Conservation (phyloP, 2,113 vertebrate species). For the Lepisosteus osseus region DNA sequence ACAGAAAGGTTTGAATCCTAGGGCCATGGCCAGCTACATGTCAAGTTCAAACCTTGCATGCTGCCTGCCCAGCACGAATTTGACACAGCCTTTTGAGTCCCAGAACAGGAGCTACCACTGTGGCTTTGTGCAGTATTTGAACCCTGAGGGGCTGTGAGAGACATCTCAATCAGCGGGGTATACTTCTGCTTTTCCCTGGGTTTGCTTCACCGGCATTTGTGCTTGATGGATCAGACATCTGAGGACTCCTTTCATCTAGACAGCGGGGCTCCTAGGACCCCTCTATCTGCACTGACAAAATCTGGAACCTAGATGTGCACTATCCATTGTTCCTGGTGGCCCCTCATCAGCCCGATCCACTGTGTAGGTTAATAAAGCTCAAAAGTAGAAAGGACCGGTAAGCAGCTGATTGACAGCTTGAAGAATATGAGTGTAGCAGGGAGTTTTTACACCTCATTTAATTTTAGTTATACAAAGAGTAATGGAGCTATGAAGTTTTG, state of each 20-base stretch:
- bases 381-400: conserved; percentile 75
- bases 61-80: conserved; percentile 65
- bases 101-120: conserved; percentile 46
- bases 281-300: conserved; percentile 73
- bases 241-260: conserved; percentile 76
- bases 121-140: conserved; percentile 41
- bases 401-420: conserved; percentile 77
- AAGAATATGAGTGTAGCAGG: conserved; percentile 71
- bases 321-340: conserved; percentile 71
- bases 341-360: conserved; percentile 75
- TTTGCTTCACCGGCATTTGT: conserved; percentile 52
- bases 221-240: conserved; percentile 69
- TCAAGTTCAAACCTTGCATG: conserved; percentile 65
- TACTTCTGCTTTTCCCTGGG: conserved; percentile 45
- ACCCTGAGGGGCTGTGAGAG: conserved; percentile 59
- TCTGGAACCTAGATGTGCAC: conserved; percentile 74
- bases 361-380: conserved; percentile 83
- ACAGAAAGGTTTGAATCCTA: conserved; percentile 46
- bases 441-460: conserved; percentile 45
- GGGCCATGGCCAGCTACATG: conserved; percentile 69
- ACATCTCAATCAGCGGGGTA: conserved; percentile 90
- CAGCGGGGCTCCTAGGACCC: conserved; percentile 63
- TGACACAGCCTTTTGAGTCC: conserved; percentile 61
- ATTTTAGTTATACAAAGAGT: conserved; percentile 20
- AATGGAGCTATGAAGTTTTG: conserved; percentile 4